A percentile compares a stretch with the other conserved stretches of the same genome.
Conservation (phyloP, 1,140 invertebrate genomes). For the Drosophila fuyamai region DNA sequence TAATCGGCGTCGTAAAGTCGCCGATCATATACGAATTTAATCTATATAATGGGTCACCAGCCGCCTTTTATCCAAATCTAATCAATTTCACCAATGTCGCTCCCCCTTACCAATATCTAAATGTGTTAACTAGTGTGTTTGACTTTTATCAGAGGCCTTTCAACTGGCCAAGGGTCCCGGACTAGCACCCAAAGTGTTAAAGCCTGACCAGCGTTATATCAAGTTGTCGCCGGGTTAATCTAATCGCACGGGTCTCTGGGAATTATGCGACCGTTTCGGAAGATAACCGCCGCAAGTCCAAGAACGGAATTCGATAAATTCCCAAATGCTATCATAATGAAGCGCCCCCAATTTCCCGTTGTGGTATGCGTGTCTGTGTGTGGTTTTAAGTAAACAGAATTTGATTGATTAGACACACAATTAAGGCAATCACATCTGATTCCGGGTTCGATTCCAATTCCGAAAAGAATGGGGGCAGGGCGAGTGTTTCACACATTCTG, state of each 20-base stretch:
- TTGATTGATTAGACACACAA: conserved; percentile 81
- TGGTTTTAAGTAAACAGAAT: conserved; percentile 38
- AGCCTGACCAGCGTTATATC: conserved; percentile 33
- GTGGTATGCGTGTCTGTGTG: neutral
- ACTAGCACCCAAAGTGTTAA: conserved; percentile 2
- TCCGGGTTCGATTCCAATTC: conserved; percentile 5
- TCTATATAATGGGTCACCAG: conserved; percentile 67
- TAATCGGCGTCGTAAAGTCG: conserved; percentile 54
- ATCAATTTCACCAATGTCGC: conserved; percentile 46
- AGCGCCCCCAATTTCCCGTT: conserved; percentile 46
- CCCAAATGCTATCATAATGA: conserved; percentile 72
- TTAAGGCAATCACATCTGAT: conserved; percentile 64
- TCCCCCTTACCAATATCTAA: conserved; percentile 5
- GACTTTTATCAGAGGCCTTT: conserved; percentile 24
- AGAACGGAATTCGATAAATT: conserved; percentile 69
- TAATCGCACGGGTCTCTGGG: conserved; percentile 62
- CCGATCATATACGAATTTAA: conserved; percentile 61
- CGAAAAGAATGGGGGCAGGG: conserved; percentile 14
- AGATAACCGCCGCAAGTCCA: conserved; percentile 57
- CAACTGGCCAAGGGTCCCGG: conserved; percentile 30
- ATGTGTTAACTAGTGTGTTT: conserved; percentile 29
- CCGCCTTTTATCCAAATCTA: conserved; percentile 83
- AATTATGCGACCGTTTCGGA: conserved; percentile 59
- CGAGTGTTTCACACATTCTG: neutral
- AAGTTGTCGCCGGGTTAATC: conserved; percentile 61